Evolutionary conservation across 2,888 invertebrate species (phyloP).

Genomic region (Agapostemon virescens): DNA sequence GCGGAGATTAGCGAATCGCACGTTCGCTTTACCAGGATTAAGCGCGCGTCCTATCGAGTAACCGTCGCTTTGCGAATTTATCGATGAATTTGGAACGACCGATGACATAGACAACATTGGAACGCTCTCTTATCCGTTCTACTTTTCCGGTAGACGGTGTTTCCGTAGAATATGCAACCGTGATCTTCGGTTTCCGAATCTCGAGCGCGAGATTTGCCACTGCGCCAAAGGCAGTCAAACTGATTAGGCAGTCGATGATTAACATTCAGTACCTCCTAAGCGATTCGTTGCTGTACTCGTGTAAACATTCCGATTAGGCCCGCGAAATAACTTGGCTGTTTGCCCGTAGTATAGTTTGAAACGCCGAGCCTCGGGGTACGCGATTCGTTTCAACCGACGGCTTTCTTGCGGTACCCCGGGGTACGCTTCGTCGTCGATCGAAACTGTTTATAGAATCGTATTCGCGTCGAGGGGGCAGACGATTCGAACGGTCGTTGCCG

Average conservation of each 20-base stretch:
- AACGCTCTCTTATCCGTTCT: too few species aligned
- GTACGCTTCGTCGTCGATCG: too few species aligned
- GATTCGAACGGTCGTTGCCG: too few species aligned
- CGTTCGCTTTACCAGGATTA: background rate
- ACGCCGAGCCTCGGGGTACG: too few species aligned
- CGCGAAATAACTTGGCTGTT: background rate
- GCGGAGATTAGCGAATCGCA: background rate
- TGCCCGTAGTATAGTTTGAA: background rate
- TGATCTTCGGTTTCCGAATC: background rate
- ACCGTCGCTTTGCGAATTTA: background rate
- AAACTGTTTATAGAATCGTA: too few species aligned
- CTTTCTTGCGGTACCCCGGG: too few species aligned
- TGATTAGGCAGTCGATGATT: background rate
- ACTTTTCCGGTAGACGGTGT: too few species aligned
- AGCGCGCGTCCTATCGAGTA: background rate
- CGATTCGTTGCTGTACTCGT: background rate
- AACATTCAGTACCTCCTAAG: background rate
- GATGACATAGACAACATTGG: too few species aligned
- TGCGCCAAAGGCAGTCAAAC: background rate
- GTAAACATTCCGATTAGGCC: background rate
- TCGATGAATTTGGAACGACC: background rate
- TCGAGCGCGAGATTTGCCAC: background rate
- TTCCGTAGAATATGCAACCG: background rate
- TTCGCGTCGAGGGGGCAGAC: too few species aligned
- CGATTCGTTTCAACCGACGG: background rate